Evolutionary conservation across 2,888 invertebrate species (phyloP).

Genomic region (Euplagia quadripunctaria): DNA sequence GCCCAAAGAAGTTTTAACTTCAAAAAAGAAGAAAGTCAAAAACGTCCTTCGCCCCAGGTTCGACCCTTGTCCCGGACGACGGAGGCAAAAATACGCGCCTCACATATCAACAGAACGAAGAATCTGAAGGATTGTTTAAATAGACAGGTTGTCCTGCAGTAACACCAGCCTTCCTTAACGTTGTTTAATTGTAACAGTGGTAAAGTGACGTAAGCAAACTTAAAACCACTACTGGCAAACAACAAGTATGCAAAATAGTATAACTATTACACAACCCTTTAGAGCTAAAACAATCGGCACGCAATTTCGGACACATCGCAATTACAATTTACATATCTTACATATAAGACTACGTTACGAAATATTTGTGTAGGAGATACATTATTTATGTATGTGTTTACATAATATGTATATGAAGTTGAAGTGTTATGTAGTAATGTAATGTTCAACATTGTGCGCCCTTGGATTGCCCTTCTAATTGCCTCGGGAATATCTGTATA

Average conservation of each 20-base stretch:
- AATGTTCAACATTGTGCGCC: constrained; percentile 60
- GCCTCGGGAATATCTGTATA: constrained; percentile 7
- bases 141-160: no score
- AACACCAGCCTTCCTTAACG: no score
- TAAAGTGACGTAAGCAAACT: neutral
- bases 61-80: no score
- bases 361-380: constrained; percentile 79
- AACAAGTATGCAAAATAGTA: constrained; percentile 11
- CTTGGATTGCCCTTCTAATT: constrained; percentile 45
- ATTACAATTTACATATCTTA: constrained; percentile 65
- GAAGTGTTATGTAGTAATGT: constrained; percentile 10
- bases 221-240: neutral
- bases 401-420: neutral
- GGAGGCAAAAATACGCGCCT: no score
- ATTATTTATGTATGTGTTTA: constrained; percentile 52
- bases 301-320: constrained; percentile 60
- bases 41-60: no score
- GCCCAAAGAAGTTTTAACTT: no score
- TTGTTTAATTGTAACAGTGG: no score
- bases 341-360: constrained; percentile 52
- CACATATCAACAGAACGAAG: no score
- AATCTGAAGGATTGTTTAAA: no score
- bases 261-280: constrained; percentile 21
- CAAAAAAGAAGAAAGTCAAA: no score
- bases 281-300: constrained; percentile 47